Evolutionary conservation across 1,140 invertebrate genomes (phyloP).

Genomic region (Helicoverpa zea): DNA sequence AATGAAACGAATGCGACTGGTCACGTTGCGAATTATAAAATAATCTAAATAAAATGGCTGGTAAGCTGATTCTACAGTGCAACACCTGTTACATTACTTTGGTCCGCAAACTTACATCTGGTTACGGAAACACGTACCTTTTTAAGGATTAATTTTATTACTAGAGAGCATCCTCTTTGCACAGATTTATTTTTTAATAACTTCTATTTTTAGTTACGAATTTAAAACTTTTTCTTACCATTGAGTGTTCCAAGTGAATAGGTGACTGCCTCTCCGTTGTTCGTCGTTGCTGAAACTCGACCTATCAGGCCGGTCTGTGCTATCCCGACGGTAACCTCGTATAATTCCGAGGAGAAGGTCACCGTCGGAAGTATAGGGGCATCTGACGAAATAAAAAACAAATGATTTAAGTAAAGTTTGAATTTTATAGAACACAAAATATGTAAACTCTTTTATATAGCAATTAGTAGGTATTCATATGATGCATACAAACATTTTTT

Average conservation of each 20-base stretch:
- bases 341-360: conserved; percentile 66
- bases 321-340: conserved; percentile 64
- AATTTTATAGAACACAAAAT: neutral
- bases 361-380: conserved; percentile 59
- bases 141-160: no score
- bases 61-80: no score
- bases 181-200: neutral
- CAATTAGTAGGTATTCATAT: no score
- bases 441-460: no score
- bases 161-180: no score
- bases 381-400: conserved; percentile 54
- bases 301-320: conserved; percentile 68
- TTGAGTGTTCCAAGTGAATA: conserved; percentile 65
- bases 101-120: no score
- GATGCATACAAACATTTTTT: no score
- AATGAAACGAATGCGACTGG: no score
- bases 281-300: conserved; percentile 65
- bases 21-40: no score
- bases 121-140: no score
- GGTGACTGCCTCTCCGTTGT: conserved; percentile 67
- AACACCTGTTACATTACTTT: no score
- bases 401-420: neutral
- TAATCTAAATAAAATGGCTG: no score
- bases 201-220: neutral
- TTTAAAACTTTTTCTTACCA: conserved; percentile 58